Conservation (phyloP, 2,888 invertebrate species). For the Torymus texanus region DNA sequence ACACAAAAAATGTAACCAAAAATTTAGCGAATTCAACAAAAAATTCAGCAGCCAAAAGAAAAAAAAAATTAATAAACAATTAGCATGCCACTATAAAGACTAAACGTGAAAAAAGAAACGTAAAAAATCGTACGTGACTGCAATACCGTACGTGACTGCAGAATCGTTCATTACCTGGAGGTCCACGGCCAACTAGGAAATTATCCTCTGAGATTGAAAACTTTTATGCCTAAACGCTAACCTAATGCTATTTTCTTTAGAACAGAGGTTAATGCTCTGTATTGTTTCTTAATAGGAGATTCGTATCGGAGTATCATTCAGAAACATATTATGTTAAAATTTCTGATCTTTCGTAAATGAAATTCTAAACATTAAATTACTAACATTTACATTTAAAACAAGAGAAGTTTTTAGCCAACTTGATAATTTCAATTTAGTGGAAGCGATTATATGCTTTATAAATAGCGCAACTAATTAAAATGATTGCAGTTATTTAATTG, state of each 20-base stretch:
- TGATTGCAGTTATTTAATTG: no score
- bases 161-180: constrained; percentile 53
- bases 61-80: constrained; percentile 41
- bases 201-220: constrained; percentile 56
- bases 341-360: no score
- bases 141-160: constrained; percentile 41
- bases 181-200: constrained; percentile 59
- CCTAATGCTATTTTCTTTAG: constrained; percentile 37
- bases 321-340: background rate
- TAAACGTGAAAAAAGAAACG: constrained; percentile 14
- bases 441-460: no score
- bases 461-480: no score
- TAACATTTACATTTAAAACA: constrained; percentile 4
- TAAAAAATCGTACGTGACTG: constrained; percentile 34
- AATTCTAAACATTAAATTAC: background rate
- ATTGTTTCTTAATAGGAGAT: constrained; percentile 38
- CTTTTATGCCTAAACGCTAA: constrained; percentile 50
- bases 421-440: background rate
- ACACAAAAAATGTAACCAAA: constrained; percentile 59
- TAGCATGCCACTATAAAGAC: constrained; percentile 42
- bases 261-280: constrained; percentile 20
- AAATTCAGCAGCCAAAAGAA: constrained; percentile 45
- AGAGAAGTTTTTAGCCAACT: constrained; percentile 13
- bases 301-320: constrained; percentile 13
- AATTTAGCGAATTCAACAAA: constrained; percentile 49